Conservation (phyloP, 2,113 vertebrate species). For the Agapornis roseicollis region DNA sequence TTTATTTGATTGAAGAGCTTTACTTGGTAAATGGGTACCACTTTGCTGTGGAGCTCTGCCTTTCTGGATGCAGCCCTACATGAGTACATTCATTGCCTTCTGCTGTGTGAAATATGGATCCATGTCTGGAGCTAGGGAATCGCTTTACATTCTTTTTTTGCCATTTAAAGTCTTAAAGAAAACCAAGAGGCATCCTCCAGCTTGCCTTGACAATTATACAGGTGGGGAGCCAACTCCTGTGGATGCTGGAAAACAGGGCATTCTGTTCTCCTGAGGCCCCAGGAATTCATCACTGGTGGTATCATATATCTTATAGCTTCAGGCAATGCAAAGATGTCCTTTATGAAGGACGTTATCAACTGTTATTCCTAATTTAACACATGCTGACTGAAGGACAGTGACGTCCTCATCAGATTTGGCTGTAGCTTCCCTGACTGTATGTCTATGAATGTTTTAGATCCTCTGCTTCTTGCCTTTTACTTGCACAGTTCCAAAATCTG, state of each 20-base stretch:
- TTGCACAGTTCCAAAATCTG: background rate
- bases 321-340: constrained; percentile 26
- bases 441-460: background rate
- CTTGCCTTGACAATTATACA: background rate
- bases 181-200: background rate
- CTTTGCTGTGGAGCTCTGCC: background rate
- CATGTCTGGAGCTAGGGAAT: background rate
- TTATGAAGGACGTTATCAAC: constrained; percentile 52
- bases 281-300: constrained; percentile 59
- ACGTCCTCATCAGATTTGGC: background rate
- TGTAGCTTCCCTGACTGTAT: background rate
- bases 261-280: background rate
- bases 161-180: background rate
- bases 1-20: constrained; percentile 12
- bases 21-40: background rate
- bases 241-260: constrained; percentile 13
- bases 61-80: background rate
- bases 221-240: background rate
- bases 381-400: background rate
- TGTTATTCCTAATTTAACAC: constrained; percentile 41
- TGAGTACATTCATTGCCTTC: background rate
- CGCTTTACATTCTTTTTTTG: background rate
- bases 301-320: constrained; percentile 45
- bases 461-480: background rate
- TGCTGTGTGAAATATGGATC: background rate